These are phyloP conservation scores for Gari tellinella DNA, from an alignment of 2,888 invertebrate genomes.

Conservation along the genomic window DNA sequence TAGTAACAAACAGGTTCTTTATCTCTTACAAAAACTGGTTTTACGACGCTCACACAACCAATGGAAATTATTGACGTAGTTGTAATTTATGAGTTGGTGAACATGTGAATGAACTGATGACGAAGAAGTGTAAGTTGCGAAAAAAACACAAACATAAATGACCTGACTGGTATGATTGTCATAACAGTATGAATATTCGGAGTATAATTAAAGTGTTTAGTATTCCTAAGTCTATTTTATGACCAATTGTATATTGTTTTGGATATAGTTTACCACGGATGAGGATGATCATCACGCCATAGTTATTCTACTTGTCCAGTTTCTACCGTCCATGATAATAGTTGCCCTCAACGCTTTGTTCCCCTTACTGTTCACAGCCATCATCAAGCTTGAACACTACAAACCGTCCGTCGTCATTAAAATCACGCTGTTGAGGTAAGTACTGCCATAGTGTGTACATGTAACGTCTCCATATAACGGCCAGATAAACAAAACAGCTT, in stretches of 20 bases:
- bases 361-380: conserved; percentile 90
- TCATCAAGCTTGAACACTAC: conserved; percentile 90
- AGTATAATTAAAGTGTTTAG: not conserved
- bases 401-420: conserved; percentile 89
- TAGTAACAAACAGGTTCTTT: no score
- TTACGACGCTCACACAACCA: no score
- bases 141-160: no score
- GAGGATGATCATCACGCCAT: conserved; percentile 40
- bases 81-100: no score
- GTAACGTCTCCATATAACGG: no score
- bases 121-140: no score
- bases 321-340: conserved; percentile 91
- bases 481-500: no score
- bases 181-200: not conserved
- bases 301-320: conserved; percentile 88
- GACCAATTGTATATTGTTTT: not conserved
- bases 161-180: no score
- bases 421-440: conserved; percentile 87
- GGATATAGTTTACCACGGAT: conserved; percentile 48
- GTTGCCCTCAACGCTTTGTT: conserved; percentile 90
- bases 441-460: not conserved
- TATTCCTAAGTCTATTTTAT: not conserved
- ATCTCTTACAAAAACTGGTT: no score
- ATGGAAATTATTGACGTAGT: no score
- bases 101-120: no score